Evolutionary conservation across 1,140 invertebrate genomes (phyloP), one percentile per base, ranked within the genome.

Genomic region (Sycophaga agraensis): DNA sequence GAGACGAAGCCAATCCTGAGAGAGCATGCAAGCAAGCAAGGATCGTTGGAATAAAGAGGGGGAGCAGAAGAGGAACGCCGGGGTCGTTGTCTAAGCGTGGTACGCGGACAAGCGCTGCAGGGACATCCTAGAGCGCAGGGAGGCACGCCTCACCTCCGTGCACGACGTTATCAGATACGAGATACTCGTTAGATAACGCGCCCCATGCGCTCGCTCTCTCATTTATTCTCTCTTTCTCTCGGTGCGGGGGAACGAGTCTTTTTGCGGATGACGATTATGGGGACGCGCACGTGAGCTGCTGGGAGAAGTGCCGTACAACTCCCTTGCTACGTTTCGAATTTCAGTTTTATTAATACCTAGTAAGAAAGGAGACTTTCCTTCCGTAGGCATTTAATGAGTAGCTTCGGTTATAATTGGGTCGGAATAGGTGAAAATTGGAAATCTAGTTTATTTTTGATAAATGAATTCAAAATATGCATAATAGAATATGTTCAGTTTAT

Each of bases 131-230:
- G n/a, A n/a, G n/a, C n/a, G n/a, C n/a, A n/a, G n/a, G n/a, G n/a
- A n/a, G n/a, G n/a, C n/a, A n/a, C n/a, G n/a, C n/a, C n/a, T n/a
- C n/a, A n/a, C n/a, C n/a, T n/a, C n/a, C n/a, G n/a, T n/a, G n/a
- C n/a, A n/a, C n/a, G n/a, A 35, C 12, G 34, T 24, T 63, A 66
- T 70, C 68, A 70, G 69, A 71, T 72, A 42, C 46, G 45, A 71
- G 61, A 70, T 68, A 70, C 64, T 66, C 63, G 64, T 70, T 66
- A 54, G 68, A 70, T 68, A 60, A 17, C 34, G 11, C 4, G 28
- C 22, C 34, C 39, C 12, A 39, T 16, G 35, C 19, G 31, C 34
- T 50, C 48, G 34, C 48, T 21, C 19, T 50, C 28, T 19, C 48
- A 35, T 7, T 24, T 19, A 22, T 17, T 39, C 35, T 24, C 17